Base-by-base conservation (phyloP, 2,113 vertebrate species). In the Platichthys flesus region DNA sequence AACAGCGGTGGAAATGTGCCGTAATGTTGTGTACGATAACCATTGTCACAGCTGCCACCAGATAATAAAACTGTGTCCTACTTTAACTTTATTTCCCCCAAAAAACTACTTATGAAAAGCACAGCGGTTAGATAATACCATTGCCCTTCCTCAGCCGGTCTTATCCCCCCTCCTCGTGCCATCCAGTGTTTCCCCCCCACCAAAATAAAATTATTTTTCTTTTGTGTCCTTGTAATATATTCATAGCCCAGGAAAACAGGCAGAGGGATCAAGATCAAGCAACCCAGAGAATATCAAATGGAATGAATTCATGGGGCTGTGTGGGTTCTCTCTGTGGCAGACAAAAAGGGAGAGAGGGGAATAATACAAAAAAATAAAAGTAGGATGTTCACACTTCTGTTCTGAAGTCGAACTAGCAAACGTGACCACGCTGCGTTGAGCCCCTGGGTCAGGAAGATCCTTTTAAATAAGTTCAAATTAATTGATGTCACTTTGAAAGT, bases 211-310 rank as follows among this genome's bases (percentile, higher is more conserved):
- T 76, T 66, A 76, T 78, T 88, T 57, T 83, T 73, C 77, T 83
- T 90, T 78, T 90, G 84, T 84, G 86, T 82, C 64, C 67, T 88
- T 72, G 67, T 89, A 89, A 91, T 90, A 52, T 90, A 93, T 91
- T 93, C 86, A 85, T 72, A 82, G 86, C 71, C 55, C 71, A 81
- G 83, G 63, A 76, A 90, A 88, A 86, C 75, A 91, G 71, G 81
- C 76, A 71, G 78, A 69, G 77, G 20, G 83, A 88, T 87, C 82
- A 84, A 76, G 85, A 89, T 88, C 83, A 88, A 81, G 85, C 88
- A 81, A 83, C 76, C 82, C 54, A 45, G 71, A 84, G 84, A 79
- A 89, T 84, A 94, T 93, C 88, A 93, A 90, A 91, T 83, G 57
- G 89, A 92, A 92, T 92, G 91, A 82, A 93, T 89, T 92, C 81